Percentiles rank a stretch among this genome's conserved stretches.
These are phyloP conservation scores for Tethea ocularis DNA, from an alignment of 2,888 invertebrate genomes.

Conservation along the genomic window DNA sequence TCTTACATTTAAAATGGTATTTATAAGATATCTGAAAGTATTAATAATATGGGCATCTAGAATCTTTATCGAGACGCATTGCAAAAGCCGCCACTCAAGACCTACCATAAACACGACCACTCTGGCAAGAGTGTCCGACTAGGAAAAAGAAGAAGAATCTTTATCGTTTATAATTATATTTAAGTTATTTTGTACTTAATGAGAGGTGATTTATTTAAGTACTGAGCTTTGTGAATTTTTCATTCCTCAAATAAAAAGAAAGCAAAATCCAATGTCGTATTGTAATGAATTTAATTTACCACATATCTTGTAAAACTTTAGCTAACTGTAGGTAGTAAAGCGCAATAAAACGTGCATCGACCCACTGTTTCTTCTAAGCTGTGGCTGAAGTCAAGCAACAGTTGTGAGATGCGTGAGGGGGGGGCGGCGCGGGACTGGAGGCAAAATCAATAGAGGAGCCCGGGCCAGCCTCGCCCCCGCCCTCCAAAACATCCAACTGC, in stretches of 20 bases:
- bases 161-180: too few relatives aligned
- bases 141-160: too few relatives aligned
- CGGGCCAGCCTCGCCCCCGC: constrained; percentile 54
- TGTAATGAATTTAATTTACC: neutral
- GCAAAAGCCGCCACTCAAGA: too few relatives aligned
- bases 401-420: constrained; percentile 74
- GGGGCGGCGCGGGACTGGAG: constrained; percentile 50
- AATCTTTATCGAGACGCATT: too few relatives aligned
- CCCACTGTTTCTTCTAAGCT: constrained; percentile 20
- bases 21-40: too few relatives aligned
- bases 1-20: too few relatives aligned
- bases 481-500: constrained; percentile 43
- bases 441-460: constrained; percentile 76
- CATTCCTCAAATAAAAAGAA: neutral
- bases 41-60: too few relatives aligned
- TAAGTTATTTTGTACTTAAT: too few relatives aligned
- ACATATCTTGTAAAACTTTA: neutral
- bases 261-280: neutral
- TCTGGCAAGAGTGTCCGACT: too few relatives aligned
- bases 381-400: constrained; percentile 70
- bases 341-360: constrained; percentile 10
- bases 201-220: too few relatives aligned
- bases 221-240: too few relatives aligned
- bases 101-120: too few relatives aligned
- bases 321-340: neutral